A percentile compares a stretch with the other conserved stretches of the same genome.
phyloP scores from a whole-genome alignment of 2,888 invertebrate genomes.

The Hermodice carunculata region DNA sequence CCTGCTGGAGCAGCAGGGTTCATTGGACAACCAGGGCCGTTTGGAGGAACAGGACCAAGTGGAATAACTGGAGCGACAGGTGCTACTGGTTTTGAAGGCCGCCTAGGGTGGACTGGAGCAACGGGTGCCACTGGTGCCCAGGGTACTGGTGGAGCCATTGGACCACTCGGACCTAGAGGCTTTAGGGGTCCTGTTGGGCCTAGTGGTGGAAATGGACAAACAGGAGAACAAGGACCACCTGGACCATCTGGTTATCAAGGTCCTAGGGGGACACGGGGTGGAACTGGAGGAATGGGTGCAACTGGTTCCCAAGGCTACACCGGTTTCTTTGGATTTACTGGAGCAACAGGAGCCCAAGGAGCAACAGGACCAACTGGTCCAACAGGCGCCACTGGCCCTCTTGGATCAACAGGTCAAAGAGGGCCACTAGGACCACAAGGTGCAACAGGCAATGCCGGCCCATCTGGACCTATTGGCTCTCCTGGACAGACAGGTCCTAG shows the following conservation, averaged over 20 bases:
- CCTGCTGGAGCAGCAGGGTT: constrained; percentile 27
- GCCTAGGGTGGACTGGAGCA: constrained; percentile 11
- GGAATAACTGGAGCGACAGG: constrained; percentile 31
- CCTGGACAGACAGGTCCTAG: constrained; percentile 27
- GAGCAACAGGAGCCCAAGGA: constrained; percentile 18
- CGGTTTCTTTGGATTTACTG: too few species aligned
- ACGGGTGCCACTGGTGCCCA: constrained; percentile 9
- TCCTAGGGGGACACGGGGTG: constrained; percentile 20
- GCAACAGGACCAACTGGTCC: constrained; percentile 27
- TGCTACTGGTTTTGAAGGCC: constrained; percentile 14
- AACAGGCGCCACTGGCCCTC: constrained; percentile 25
- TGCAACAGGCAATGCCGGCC: constrained; percentile 2
- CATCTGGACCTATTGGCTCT: constrained; percentile 25
- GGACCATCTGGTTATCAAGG: constrained; percentile 32
- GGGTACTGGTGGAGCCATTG: constrained; percentile 19
- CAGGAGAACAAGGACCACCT: constrained; percentile 26
- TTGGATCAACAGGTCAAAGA: constrained; percentile 11
- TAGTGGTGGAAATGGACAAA: constrained; percentile 24
- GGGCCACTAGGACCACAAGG: constrained; percentile 23
- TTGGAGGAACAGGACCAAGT: constrained; percentile 13
- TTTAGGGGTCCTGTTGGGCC: constrained; percentile 25
- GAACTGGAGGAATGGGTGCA: constrained; percentile 19
- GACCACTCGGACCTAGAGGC: constrained; percentile 20
- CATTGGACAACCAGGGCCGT: constrained; percentile 16
- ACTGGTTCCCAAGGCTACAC: constrained; percentile 16